Base-by-base conservation (phyloP, 1,140 invertebrate species). In the Aphelenchoides besseyi region DNA sequence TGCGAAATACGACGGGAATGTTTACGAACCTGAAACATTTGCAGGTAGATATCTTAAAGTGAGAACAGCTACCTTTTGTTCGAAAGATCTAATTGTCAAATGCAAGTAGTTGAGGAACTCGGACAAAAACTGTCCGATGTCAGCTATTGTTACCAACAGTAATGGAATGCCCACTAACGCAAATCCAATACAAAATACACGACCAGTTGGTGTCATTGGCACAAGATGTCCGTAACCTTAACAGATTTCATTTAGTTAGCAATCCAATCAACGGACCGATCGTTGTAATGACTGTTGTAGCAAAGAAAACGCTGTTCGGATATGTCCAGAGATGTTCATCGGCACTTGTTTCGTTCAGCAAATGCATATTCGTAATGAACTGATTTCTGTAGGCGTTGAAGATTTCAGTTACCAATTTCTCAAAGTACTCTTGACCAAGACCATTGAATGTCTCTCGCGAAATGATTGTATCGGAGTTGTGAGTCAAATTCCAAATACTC, bases 101-200 rank as follows among this genome's bases (percentile, higher is more conserved):
- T 28, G n/a, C 26, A 18, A 28, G 52, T 71, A 29, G 30, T 70
- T 80, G 2, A 82, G 68, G 69, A 82, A 82, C 29, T 82, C 81
- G 16, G 79, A 79, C n/a, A 82, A 67, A 70, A 82, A 82, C 68
- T 82, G 82, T 28, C 87, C 87, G 63, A 88, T 86, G 74, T 87
- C 87, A 0, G 87, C 87, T 41, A 88, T 82, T 61, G 85, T 88
- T 5, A 88, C 75, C 30, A 88, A 75, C 79, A 88, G 86, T 0
- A 88, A 74, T 2, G 87, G 87, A 37, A 88, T 88, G 2, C 87
- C 87, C 16, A 88, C 78, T 3, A 88, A 78, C 2, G 87, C 86
- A 78, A 88, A 88, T 5, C 85, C 83, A 33, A 88, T 88, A 68
- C 87, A 88, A 3, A 86, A 85, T 69, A 87, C 74, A 61, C 86